These are phyloP conservation scores for Cynopterus sphinx DNA, from an alignment of 2,797 vertebrate genomes.

Conservation along the genomic window DNA sequence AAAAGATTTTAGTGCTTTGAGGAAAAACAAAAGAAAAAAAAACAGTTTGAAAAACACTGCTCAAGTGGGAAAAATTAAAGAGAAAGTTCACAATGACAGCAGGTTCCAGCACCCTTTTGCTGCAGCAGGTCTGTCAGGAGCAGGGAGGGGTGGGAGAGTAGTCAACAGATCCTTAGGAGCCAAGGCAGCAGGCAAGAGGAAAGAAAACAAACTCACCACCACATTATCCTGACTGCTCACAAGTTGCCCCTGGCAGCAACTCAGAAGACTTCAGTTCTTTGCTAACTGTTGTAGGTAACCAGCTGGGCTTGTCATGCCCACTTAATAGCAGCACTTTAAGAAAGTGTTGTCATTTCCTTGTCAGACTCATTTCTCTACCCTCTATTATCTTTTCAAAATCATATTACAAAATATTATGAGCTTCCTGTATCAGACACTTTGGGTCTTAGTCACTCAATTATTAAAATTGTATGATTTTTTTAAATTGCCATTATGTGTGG, in stretches of 20 bases:
- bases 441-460: conserved; percentile 83
- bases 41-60: not conserved
- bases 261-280: not conserved
- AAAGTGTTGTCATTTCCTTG: conserved; percentile 79
- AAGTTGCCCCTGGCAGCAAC: not conserved
- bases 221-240: not conserved
- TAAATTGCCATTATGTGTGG: conserved; percentile 79
- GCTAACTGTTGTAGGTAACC: conserved; percentile 50
- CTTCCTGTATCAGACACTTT: conserved; percentile 82
- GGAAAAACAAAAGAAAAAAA: not conserved
- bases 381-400: conserved; percentile 82
- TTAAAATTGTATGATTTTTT: conserved; percentile 81
- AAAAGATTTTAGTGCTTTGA: not conserved
- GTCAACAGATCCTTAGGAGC: not conserved
- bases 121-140: not conserved
- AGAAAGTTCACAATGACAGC: not conserved
- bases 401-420: conserved; percentile 82
- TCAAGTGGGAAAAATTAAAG: not conserved
- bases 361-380: conserved; percentile 77
- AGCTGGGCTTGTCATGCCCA: conserved; percentile 60
- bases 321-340: conserved; percentile 76
- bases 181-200: not conserved
- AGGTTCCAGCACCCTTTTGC: not conserved
- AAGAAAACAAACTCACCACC: not conserved
- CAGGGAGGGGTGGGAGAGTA: not conserved